Percentiles rank a stretch among this genome's conserved stretches.
These are phyloP conservation scores for Clamator glandarius DNA, from an alignment of 2,797 vertebrate genomes.

Conservation along the genomic window DNA sequence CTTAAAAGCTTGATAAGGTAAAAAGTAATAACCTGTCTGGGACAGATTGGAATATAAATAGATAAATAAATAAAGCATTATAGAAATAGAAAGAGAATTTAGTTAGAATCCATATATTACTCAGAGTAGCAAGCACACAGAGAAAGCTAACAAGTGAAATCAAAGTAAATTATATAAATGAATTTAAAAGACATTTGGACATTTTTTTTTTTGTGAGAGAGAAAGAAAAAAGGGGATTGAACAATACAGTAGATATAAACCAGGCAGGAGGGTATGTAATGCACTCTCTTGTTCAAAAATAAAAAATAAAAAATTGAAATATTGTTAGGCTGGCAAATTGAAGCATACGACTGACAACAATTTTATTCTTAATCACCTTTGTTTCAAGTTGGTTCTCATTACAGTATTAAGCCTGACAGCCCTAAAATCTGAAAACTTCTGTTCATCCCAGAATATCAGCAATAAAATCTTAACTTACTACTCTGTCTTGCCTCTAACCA, in stretches of 20 bases:
- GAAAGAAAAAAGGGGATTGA: background rate
- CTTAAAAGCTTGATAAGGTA: background rate
- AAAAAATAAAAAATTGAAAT: background rate
- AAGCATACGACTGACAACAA: background rate
- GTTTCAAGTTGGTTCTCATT: background rate
- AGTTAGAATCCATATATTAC: background rate
- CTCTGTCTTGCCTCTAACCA: background rate
- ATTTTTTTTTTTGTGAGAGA: conserved; percentile 21
- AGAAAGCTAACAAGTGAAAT: conserved; percentile 4
- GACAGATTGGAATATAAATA: background rate
- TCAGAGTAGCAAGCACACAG: background rate
- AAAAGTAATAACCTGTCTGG: background rate
- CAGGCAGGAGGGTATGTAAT: background rate
- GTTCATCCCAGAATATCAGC: background rate
- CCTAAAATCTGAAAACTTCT: background rate
- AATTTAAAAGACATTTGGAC: background rate
- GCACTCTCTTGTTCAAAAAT: no score
- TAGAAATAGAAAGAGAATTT: background rate
- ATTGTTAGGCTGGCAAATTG: background rate
- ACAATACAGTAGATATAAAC: conserved; percentile 2
- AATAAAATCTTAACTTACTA: background rate
- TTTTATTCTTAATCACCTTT: background rate
- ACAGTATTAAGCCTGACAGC: background rate
- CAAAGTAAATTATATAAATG: background rate
- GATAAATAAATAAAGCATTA: background rate